These are phyloP conservation scores for Miltochrista miniata DNA, from an alignment of 2,888 invertebrate species.

Conservation along the genomic window DNA sequence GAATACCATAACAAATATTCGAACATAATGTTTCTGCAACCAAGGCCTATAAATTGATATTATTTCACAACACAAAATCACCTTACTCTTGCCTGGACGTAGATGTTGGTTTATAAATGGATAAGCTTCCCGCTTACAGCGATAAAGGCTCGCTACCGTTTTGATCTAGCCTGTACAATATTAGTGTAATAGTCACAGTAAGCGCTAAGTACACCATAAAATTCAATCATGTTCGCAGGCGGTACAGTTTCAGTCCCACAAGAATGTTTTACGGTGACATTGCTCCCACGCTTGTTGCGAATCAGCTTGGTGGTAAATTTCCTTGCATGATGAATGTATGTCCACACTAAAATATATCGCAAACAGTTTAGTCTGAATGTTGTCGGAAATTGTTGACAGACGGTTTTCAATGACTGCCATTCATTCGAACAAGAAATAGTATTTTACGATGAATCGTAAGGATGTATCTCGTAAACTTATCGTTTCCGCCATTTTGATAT, in stretches of 20 bases:
- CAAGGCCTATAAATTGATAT: conserved; percentile 1
- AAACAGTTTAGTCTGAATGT: conserved; percentile 18
- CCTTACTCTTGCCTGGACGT: conserved; percentile 1
- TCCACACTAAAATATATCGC: conserved; percentile 35
- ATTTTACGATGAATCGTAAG: conserved; percentile 33
- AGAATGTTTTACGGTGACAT: conserved; percentile 76
- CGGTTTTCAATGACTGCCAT: conserved; percentile 23
- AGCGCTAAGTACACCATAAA: conserved; percentile 69
- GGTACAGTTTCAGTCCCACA: conserved; percentile 58
- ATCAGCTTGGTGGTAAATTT: conserved; percentile 52
- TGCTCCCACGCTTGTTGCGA: conserved; percentile 68
- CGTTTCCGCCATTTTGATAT: conserved; percentile 31
- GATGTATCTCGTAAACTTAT: conserved; percentile 22
- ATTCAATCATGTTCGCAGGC: conserved; percentile 74
- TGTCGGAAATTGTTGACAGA: conserved; percentile 35
- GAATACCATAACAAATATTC: no score
- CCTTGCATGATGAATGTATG: conserved; percentile 47
- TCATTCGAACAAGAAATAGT: conserved; percentile 24
- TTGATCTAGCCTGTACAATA: conserved; percentile 35
- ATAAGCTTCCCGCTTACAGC: conserved; percentile 13
- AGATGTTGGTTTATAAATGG: conserved; percentile 7
- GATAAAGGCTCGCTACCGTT: conserved; percentile 31
- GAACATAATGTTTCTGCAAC: not conserved
- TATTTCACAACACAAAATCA: conserved; percentile 1
- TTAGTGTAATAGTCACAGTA: conserved; percentile 49